Base-by-base conservation (phyloP, 2,888 invertebrate genomes). In the Quadroppia sp. region DNA sequence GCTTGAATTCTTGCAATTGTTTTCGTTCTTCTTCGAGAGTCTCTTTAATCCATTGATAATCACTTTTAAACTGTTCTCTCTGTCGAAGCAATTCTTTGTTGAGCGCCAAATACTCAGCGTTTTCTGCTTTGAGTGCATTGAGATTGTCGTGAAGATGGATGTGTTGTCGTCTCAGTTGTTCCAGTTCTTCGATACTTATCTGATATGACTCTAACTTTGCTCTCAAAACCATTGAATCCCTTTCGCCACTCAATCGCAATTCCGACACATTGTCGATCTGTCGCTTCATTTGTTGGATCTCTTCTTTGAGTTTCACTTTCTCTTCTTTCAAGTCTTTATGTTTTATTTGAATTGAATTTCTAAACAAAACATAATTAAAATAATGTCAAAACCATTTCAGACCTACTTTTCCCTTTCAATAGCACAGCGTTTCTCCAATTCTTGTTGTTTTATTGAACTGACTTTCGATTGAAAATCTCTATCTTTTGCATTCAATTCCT, bases 171-270 rank as follows among this genome's bases (percentile, higher is more conserved):
- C 75, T 30, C 0, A 75, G 25, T 28, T 71, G 70, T 15, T 75
- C 75, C 32, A 73, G 45, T 28, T 75, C 75, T 23, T 75, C 73
- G 1, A 64, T 56, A 20, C 30, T 45, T 20, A 42, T 11, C 45
- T 75, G 69, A 23, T 61, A 56, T 40, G 73, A 23, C 28, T 75
- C 75, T 11, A 75, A 4, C 32, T 73, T 75, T 11, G 75, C 73
- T 36, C 71, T 45, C 13, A 70, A 45, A n/a, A 75, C 28, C 64
- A 75, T 71, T 23, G 59, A 17, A 7, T 75, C 75, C 48, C 71
- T 61, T 61, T 75, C 75, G n/a, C 32, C n/a, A 23, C 7, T 50
- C 13, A 74, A 17, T 36, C 71, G 28, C 40, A 25, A 17, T 59
- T 73, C 73, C 6, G 30, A 36, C 17, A 32, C 7, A 28, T 64